A percentile compares a stretch with the other conserved stretches of the same genome.
phyloP scores from a whole-genome alignment of 2,888 invertebrate genomes.

The Machimus rusticus region DNA sequence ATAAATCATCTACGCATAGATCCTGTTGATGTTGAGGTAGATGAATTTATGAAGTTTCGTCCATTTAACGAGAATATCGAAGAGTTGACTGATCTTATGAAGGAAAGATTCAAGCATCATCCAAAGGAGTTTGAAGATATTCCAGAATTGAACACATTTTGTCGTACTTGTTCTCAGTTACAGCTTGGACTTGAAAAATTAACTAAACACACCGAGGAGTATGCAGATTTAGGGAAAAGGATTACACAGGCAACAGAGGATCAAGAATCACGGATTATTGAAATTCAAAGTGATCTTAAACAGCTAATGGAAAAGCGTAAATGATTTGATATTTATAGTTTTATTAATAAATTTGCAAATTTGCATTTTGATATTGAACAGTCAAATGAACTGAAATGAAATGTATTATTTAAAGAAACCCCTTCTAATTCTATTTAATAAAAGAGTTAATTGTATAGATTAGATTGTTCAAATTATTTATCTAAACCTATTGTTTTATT shows the following conservation, averaged over 20 bases:
- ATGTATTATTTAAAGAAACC: too few relatives aligned
- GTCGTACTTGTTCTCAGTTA: conserved; percentile 57
- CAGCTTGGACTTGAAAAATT: conserved; percentile 55
- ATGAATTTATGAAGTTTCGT: conserved; percentile 49
- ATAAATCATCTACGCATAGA: conserved; percentile 56
- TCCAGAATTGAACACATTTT: conserved; percentile 58
- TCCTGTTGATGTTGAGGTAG: conserved; percentile 49
- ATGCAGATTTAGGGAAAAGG: conserved; percentile 53
- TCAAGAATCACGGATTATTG: conserved; percentile 54
- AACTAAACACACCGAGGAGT: conserved; percentile 53
- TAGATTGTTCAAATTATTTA: too few relatives aligned
- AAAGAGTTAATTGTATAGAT: not conserved
- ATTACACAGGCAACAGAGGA: conserved; percentile 54
- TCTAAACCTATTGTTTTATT: too few relatives aligned
- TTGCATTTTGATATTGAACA: not conserved
- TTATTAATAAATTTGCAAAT: not conserved
- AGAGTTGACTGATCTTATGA: conserved; percentile 54
- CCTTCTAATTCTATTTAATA: too few relatives aligned
- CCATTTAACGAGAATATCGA: conserved; percentile 54
- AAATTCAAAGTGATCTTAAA: conserved; percentile 51
- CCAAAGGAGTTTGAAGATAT: conserved; percentile 60
- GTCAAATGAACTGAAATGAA: too few relatives aligned
- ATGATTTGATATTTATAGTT: not conserved
- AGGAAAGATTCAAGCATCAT: conserved; percentile 55
- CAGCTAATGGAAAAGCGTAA: not conserved